These are phyloP conservation scores for Chrysodeixis includens DNA, from an alignment of 2,888 invertebrate species.

Conservation along the genomic window DNA sequence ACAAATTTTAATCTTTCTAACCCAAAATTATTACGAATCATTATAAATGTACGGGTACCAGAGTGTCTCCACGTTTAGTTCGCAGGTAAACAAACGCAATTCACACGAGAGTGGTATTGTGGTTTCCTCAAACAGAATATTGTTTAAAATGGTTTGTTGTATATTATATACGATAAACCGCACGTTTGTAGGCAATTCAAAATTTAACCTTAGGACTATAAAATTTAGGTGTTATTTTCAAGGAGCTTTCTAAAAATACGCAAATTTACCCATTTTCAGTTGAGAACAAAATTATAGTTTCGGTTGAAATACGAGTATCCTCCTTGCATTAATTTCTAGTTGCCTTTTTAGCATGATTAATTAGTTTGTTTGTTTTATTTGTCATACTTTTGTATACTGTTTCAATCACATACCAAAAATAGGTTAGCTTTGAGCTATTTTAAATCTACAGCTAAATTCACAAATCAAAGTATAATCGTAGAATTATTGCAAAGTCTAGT, in stretches of 20 bases:
- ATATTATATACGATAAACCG: neutral
- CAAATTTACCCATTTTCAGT: constrained; percentile 16
- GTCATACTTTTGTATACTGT: too few relatives aligned
- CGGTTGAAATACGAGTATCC: neutral
- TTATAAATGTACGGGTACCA: neutral
- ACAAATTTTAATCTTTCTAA: neutral
- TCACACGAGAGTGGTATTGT: constrained; percentile 35
- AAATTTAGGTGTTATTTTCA: too few relatives aligned
- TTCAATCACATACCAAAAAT: too few relatives aligned
- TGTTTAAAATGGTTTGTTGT: constrained; percentile 30
- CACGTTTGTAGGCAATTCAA: neutral
- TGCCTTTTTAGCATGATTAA: too few relatives aligned
- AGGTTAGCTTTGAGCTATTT: too few relatives aligned
- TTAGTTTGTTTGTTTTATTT: too few relatives aligned
- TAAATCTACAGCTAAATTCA: too few relatives aligned
- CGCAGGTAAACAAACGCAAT: constrained; percentile 38
- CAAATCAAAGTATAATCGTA: too few relatives aligned
- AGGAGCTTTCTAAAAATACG: too few relatives aligned
- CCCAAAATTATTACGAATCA: neutral
- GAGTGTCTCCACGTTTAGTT: constrained; percentile 10
- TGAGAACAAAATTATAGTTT: neutral
- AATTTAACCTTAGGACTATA: neutral
- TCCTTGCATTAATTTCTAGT: too few relatives aligned
- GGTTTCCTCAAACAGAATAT: constrained; percentile 31
- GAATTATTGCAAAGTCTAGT: too few relatives aligned